A percentile compares a stretch with the other conserved stretches of the same genome.
Evolutionary conservation across 37 sponge, comb jelly and placozoan genomes (phyloP).

Genomic region (Lycopodina hypogea): DNA sequence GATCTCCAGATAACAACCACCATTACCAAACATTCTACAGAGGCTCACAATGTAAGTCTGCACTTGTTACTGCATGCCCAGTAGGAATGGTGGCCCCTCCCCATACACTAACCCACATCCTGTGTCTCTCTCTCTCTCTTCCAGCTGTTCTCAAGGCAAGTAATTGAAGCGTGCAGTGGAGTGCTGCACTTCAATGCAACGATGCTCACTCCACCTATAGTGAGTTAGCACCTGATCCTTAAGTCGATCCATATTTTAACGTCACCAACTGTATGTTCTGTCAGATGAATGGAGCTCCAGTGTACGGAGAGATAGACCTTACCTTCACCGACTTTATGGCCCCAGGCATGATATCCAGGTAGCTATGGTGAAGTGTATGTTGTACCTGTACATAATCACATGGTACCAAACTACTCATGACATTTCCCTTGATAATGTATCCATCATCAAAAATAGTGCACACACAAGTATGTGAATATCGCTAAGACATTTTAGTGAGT

Average conservation of each 20-base stretch:
- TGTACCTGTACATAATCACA: too few species aligned
- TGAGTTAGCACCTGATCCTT: background rate
- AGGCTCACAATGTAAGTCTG: slow-evolving; percentile 47
- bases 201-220: slow-evolving; percentile 16
- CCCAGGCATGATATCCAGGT: slow-evolving; percentile 80
- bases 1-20: slow-evolving; percentile 51
- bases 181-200: background rate
- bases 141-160: background rate
- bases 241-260: background rate
- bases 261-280: background rate
- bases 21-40: slow-evolving; percentile 26
- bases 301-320: slow-evolving; percentile 61
- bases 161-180: background rate
- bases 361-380: background rate
- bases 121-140: background rate
- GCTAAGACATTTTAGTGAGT: too few species aligned
- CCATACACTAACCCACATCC: background rate
- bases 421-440: too few species aligned
- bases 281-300: slow-evolving; percentile 52
- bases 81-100: background rate
- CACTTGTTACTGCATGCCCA: too few species aligned
- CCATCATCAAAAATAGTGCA: too few species aligned
- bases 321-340: slow-evolving; percentile 83
- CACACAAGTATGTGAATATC: too few species aligned
- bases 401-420: too few species aligned